Base-by-base conservation (phyloP, 2,888 invertebrate species). In the Euproctis similis region DNA sequence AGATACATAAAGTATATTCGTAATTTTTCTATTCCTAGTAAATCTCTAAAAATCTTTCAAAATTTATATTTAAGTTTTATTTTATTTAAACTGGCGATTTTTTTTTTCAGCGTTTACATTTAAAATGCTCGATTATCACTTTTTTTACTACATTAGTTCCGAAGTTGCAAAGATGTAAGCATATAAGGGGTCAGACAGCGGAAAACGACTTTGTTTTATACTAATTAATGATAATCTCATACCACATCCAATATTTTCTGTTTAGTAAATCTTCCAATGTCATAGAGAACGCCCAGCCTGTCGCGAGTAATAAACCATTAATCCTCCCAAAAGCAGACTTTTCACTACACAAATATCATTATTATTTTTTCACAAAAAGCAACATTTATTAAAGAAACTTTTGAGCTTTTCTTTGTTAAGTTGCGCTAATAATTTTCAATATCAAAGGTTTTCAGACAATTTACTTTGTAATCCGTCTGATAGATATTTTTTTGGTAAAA, bases 271-370 rank as follows among this genome's bases (percentile, higher is more conserved):
- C 26, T 5, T 3, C 3, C 13, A 1, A 9, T 4, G 16, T 21
- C 14, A 11, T 20, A 24, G 23, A 34, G 27, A 35, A 23, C n/a
- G 14, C 27, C 36, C 32, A 35, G 28, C 30, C 42, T 36, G 43
- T 34, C 29, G 32, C 33, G 23, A 37, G 55, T 51, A 55, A 56
- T 56, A 59, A 54, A 53, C 51, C 34, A 37, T 41, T 34, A 37
- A 31, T 19, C 28, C 39, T 19, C 25, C 43, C 41, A 39, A 47
- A 49, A 53, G 44, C 40, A 25, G 33, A 21, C 35, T 41, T 24
- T n/a, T n/a, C 26, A 36, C 43, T 45, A 48, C 49, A 46, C 36
- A 48, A 43, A 39, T 31, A 45, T 30, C 7, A 8, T 26, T 10
- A n/a, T n/a, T n/a, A n/a, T n/a, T n/a, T n/a, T n/a, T n/a, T n/a